Evolutionary conservation across 2,888 invertebrate species (phyloP), one percentile per base, ranked within the genome.

Genomic region (Herminia tarsipennalis): DNA sequence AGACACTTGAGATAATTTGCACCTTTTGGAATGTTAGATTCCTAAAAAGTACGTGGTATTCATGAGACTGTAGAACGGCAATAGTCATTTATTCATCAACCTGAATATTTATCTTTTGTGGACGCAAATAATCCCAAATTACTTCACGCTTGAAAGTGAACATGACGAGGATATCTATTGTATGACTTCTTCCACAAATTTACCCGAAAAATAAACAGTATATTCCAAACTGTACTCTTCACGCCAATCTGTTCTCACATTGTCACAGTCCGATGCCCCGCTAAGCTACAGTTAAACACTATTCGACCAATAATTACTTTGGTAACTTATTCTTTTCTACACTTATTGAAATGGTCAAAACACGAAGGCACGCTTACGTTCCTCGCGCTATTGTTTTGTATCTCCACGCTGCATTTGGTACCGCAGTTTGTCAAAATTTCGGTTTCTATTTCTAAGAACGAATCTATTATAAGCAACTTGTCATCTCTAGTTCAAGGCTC

Each of bases 401-500:
- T 60, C 66, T 70, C 62, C 70, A 81, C 73, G 80, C 69, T 71
- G 63, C 61, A 80, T 81, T 78, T 66, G 66, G 79, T 82, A 87
- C 89, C 90, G 74, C 90, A 90, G 82, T 87, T 79, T 82, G 90
- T 89, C 88, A 87, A 88, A 88, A 89, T 88, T 82, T 90, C 83
- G 89, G 90, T 90, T 89, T 86, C 78, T 57, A 71, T 79, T 89
- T 91, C 90, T 83, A 50, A 73, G 90, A 90, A 90, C 60, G 62
- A 67, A 57, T 63, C 70, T 66, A 72, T 76, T 74, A 48, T 46
- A 33, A 61, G 62, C 73, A 65, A 72, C 60, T 77, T 82, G 81
- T 79, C 80, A 67, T 73, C 69, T 69, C 65, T 55, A 73, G 74
- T 70, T 80, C 73, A 71, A 67, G 75, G 78, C 56, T 68, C 89